A percentile compares a stretch with the other conserved stretches of the same genome.
Conservation (phyloP, 2,888 invertebrate species). For the Sipha maydis region DNA sequence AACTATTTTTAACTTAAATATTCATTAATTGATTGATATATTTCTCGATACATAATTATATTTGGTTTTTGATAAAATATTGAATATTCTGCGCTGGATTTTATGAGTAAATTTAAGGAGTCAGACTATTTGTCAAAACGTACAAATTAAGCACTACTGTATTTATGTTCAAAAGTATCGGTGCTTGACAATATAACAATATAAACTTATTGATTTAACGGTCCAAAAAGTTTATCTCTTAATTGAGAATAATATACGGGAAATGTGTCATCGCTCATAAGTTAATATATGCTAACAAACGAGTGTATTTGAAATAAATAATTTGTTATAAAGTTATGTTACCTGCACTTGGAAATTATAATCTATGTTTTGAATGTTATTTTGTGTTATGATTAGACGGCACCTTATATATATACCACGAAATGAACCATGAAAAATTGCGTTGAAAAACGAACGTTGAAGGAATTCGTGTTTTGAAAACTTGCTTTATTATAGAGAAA, state of each 20-base stretch:
- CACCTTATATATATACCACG: too few relatives aligned
- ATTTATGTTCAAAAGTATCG: neutral
- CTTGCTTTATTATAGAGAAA: neutral
- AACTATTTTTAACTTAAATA: neutral
- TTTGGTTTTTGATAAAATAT: neutral
- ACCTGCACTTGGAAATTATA: slow-evolving; percentile 27
- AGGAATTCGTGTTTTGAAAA: slow-evolving; percentile 26
- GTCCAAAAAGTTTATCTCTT: slow-evolving; percentile 9
- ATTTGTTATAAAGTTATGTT: neutral
- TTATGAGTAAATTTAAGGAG: neutral
- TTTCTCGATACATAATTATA: neutral
- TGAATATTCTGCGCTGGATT: neutral
- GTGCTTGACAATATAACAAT: neutral
- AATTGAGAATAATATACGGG: neutral
- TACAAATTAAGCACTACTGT: neutral
- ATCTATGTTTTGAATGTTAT: slow-evolving; percentile 15
- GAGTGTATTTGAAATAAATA: slow-evolving; percentile 12
- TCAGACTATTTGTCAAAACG: neutral
- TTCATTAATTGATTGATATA: neutral
- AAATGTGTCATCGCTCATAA: slow-evolving; percentile 16
- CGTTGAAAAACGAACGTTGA: slow-evolving; percentile 13
- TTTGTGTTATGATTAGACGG: neutral
- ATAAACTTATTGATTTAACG: neutral
- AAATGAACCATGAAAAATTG: neutral
- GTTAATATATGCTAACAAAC: neutral